These are phyloP conservation scores for Thalassarche chlororhynchos DNA, from an alignment of 2,113 vertebrate species.

Conservation along the genomic window DNA sequence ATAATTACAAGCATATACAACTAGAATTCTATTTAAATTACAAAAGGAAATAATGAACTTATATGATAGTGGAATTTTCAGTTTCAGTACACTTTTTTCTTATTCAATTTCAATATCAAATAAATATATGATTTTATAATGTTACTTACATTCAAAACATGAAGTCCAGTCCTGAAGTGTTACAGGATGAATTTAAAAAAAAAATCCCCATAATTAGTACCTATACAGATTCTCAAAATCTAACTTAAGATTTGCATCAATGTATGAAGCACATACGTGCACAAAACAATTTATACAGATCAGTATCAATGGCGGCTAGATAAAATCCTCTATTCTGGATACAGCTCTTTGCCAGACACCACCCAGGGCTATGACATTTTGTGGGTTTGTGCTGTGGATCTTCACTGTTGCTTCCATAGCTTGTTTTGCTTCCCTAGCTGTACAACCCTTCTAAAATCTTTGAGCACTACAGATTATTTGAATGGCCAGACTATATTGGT, in stretches of 20 bases:
- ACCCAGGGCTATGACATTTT: not conserved
- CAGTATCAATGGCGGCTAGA: not conserved
- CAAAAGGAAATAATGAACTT: not conserved
- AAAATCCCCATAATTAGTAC: not conserved
- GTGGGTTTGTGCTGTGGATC: not conserved
- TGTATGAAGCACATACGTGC: not conserved
- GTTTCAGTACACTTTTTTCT: not conserved
- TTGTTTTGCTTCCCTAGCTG: not conserved
- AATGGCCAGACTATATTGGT: not conserved
- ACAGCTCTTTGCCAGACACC: not conserved
- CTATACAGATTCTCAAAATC: not conserved
- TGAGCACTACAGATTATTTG: not conserved
- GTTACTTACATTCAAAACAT: not conserved
- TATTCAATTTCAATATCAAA: not conserved
- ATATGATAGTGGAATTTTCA: not conserved
- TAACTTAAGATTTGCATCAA: not conserved
- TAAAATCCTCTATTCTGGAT: not conserved
- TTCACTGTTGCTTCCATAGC: not conserved
- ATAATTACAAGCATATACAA: not conserved
- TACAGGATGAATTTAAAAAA: not conserved
- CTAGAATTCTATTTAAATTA: not conserved
- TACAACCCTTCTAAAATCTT: not conserved
- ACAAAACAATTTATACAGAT: not conserved
- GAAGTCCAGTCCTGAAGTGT: not conserved
- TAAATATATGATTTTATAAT: not conserved